Base-by-base conservation (phyloP, 2,113 vertebrate genomes). In the Anarhynchus alexandrinus region DNA sequence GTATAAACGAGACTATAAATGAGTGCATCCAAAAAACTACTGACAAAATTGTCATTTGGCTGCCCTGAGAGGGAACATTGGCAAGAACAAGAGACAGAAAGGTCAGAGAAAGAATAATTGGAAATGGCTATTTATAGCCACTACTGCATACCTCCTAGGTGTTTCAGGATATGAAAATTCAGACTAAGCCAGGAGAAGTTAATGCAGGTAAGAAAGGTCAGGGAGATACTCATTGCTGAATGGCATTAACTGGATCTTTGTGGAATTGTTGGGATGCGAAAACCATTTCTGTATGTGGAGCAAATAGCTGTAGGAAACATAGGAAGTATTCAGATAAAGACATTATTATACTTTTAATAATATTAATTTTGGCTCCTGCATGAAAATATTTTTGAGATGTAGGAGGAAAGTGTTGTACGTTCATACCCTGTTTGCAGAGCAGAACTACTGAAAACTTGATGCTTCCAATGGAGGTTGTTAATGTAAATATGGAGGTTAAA, bases 71-170 rank as follows among this genome's bases (percentile, higher is more conserved):
- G 38, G 57, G 51, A 96, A 16, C 38, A 12, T 15, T 85, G 88
- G 55, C 36, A 84, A 83, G 64, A 90, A 18, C 47, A 65, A 86
- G 55, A 90, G 62, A 73, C 54, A 73, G 77, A 96, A 89, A 95
- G 91, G 93, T 94, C 95, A 88, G 49, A 61, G 87, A 65, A 93
- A 88, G 81, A 83, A 66, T 88, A 95, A 93, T 83, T 93, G 70
- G 66, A 91, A 94, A 66, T 11, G 15, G 18, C 69, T 91, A 90
- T 96, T 97, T 97, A 93, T 93, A 95, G 70, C 27, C 45, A 58
- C 81, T 45, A 11, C n/a, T 61, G 57, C 73, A 72, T 43, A 59
- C 45, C 70, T 90, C 82, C 84, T 66, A 83, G 84, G 61, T 86
- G 79, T 83, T 91, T 61, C 40, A 86, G 88, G 27, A 10, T 81